Base-by-base conservation (phyloP, 2,113 vertebrate genomes). In the Brachirus orientalis region DNA sequence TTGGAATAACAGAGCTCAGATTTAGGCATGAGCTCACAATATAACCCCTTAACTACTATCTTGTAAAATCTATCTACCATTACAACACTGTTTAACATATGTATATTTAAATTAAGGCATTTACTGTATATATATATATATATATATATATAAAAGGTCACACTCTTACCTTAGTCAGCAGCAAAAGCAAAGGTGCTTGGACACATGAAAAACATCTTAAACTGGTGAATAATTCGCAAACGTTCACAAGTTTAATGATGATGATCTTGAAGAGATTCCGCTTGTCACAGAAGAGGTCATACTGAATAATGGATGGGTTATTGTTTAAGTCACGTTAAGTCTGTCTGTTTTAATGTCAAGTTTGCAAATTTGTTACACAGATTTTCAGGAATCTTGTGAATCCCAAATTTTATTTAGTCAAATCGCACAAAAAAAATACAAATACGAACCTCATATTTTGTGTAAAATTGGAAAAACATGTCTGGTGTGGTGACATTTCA, bases 121-220 rank as follows among this genome's bases (percentile, higher is more conserved):
- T 28, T 28, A 28, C n/a, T n/a, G n/a, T 28, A 28, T 28, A 28
- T 3, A 28, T 28, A 28, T 4, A 28, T 4, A 28, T n/a, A 28
- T 28, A 28, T 28, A 28, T 3, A 28, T 28, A 28, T 4, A 28
- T 4, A 28, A 2, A 3, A 57, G 6, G 55, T 1, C 10, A 63
- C 2, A 53, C n/a, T 69, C 85, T 87, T 89, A 90, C 88, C 88
- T 86, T 59, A 3, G 6, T 56, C 72, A 51, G 63, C 18, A 19
- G 54, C 9, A 33, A 37, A 78, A 59, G 1, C 46, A 52, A 38
- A 20, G 51, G 36, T 7, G 17, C 47, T 52, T 62, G 61, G 7
- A 65, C 73, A 35, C 28, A 51, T 37, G 33, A 70, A 41, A 80
- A 72, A 73, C 36, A 51, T 73, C 80, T 68, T 72, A 79, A 64